A percentile compares a stretch with the other conserved stretches of the same genome.
phyloP scores from a whole-genome alignment of 2,888 invertebrate species.

The Diachrysia chrysitis region DNA sequence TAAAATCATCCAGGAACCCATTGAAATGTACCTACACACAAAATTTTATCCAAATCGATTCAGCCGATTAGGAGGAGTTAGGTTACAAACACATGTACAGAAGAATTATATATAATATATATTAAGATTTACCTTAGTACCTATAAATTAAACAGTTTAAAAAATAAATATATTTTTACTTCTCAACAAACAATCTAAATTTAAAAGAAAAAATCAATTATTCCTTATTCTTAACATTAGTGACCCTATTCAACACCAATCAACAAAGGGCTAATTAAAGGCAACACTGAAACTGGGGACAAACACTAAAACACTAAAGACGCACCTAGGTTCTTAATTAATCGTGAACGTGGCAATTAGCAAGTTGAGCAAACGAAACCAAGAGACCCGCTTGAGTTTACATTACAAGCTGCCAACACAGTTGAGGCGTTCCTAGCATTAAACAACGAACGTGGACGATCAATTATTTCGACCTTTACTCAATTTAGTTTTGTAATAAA shows the following conservation, averaged over 20 bases:
- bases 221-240: not conserved
- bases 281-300: conserved; percentile 5
- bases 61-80: too few species aligned
- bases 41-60: too few species aligned
- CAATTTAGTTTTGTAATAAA: conserved; percentile 22
- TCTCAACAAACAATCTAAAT: too few species aligned
- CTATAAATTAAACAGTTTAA: too few species aligned
- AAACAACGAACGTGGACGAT: conserved; percentile 26
- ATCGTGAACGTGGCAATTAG: conserved; percentile 42
- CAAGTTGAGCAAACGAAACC: conserved; percentile 39
- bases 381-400: conserved; percentile 31
- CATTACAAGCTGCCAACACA: conserved; percentile 52
- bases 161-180: too few species aligned
- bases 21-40: too few species aligned
- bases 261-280: conserved; percentile 2
- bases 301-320: conserved; percentile 20
- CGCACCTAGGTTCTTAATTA: conserved; percentile 34
- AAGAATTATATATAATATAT: too few species aligned
- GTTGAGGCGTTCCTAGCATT: conserved; percentile 38
- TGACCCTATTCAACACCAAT: not conserved
- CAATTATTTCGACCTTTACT: conserved; percentile 22
- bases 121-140: too few species aligned
- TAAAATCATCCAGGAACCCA: too few species aligned
- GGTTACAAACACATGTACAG: too few species aligned
- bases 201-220: too few species aligned